These are phyloP conservation scores for Phaedon cochleariae DNA, from an alignment of 2,888 invertebrate species.

Conservation along the genomic window DNA sequence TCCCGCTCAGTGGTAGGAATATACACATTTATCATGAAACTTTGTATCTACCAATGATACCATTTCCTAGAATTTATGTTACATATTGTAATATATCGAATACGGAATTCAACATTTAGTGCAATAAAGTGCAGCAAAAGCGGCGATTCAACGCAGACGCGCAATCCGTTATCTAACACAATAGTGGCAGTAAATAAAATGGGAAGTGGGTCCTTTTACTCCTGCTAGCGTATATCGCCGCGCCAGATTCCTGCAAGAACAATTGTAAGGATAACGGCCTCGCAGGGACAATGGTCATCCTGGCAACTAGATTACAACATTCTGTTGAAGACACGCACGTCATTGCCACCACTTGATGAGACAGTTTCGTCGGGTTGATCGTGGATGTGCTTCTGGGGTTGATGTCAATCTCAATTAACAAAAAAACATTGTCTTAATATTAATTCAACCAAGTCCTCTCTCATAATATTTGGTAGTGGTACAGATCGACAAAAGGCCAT, in stretches of 20 bases:
- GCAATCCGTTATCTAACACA: background rate
- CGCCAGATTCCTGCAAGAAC: conserved; percentile 7
- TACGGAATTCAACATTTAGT: background rate
- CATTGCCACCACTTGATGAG: conserved; percentile 20
- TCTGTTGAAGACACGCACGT: conserved; percentile 37
- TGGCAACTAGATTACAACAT: conserved; percentile 40
- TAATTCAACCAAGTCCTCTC: too few species aligned
- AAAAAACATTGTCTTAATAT: too few species aligned
- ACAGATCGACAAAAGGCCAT: too few species aligned
- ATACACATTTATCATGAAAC: too few species aligned
- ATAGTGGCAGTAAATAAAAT: conserved; percentile 12
- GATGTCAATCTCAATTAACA: background rate
- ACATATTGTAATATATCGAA: too few species aligned
- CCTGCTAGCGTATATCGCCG: conserved; percentile 10
- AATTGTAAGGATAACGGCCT: conserved; percentile 42
- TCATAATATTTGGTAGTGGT: too few species aligned
- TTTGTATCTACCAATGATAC: too few species aligned
- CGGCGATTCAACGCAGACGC: background rate
- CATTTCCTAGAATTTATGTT: too few species aligned
- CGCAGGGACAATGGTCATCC: conserved; percentile 45
- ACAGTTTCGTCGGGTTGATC: background rate
- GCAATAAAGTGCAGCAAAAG: background rate
- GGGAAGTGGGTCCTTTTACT: conserved; percentile 6
- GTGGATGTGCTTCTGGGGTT: background rate
- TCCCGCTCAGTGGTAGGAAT: too few species aligned